Conservation (phyloP, 37 sponge, comb jelly and placozoan genomes). For the Ephydatia muelleri region DNA sequence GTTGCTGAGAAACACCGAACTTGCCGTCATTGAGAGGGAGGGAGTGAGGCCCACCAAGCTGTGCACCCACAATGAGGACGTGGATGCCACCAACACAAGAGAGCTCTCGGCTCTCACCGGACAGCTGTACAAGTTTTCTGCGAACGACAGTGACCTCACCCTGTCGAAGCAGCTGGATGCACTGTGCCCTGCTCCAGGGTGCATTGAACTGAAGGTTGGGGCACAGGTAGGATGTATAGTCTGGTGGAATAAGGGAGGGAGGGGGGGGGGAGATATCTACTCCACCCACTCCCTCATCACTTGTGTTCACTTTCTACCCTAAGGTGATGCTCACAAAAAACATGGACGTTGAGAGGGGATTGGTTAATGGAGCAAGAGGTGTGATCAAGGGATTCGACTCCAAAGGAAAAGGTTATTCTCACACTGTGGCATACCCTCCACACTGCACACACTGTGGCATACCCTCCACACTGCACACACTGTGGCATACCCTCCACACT, state of each 20-base stretch:
- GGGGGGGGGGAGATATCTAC: not conserved
- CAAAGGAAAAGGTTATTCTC: conserved; percentile 35
- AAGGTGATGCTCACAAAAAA: conserved; percentile 92
- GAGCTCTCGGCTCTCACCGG: conserved; percentile 58
- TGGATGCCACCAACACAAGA: conserved; percentile 56
- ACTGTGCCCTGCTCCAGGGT: conserved; percentile 57
- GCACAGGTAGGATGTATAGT: conserved; percentile 62
- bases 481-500: no score
- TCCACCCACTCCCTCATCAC: not conserved
- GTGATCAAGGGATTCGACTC: conserved; percentile 65
- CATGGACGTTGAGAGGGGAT: conserved; percentile 58
- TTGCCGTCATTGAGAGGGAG: conserved; percentile 57
- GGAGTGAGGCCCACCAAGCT: conserved; percentile 80
- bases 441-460: no score
- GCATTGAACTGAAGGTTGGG: conserved; percentile 74
- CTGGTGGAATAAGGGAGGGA: not conserved
- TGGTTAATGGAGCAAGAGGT: conserved; percentile 92
- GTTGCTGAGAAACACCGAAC: conserved; percentile 33
- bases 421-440: no score
- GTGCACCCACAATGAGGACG: conserved; percentile 84
- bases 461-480: no score
- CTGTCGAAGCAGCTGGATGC: conserved; percentile 30
- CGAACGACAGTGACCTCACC: conserved; percentile 60
- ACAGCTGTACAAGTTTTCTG: conserved; percentile 29
- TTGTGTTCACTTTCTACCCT: not conserved